phyloP scores from a whole-genome alignment of 2,797 vertebrate genomes.

The Phyllotis vaccarum region DNA sequence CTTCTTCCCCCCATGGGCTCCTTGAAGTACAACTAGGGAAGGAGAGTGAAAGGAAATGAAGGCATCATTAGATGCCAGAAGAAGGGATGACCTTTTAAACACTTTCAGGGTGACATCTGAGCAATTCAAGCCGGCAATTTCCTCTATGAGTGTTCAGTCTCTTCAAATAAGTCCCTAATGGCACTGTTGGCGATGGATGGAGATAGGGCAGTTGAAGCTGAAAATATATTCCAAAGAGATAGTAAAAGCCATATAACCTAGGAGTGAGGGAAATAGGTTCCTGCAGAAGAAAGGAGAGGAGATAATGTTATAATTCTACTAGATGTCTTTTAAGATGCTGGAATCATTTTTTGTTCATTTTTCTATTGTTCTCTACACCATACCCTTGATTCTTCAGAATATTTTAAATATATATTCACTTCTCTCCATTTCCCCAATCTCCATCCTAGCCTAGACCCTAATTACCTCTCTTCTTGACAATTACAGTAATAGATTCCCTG shows the following conservation, averaged over 20 bases:
- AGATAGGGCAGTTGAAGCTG: constrained; percentile 76
- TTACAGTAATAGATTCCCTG: constrained; percentile 62
- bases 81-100: constrained; percentile 59
- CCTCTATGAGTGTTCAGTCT: constrained; percentile 65
- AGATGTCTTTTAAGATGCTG: constrained; percentile 9
- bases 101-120: constrained; percentile 70
- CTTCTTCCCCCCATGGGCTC: background rate
- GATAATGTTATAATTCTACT: background rate
- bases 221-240: constrained; percentile 72
- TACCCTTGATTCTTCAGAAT: background rate
- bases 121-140: constrained; percentile 73
- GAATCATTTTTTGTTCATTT: constrained; percentile 7
- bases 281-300: background rate
- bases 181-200: constrained; percentile 67
- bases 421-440: constrained; percentile 36
- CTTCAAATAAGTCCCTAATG: constrained; percentile 70
- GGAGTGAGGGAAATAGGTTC: background rate
- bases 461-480: constrained; percentile 71
- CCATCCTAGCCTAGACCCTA: background rate
- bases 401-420: background rate
- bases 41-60: constrained; percentile 24
- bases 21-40: background rate
- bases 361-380: background rate
- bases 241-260: constrained; percentile 66
- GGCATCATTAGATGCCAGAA: constrained; percentile 39